Evolutionary conservation across 2,797 vertebrate genomes (phyloP), one percentile per base, ranked within the genome.

Genomic region (Cuniculus paca): DNA sequence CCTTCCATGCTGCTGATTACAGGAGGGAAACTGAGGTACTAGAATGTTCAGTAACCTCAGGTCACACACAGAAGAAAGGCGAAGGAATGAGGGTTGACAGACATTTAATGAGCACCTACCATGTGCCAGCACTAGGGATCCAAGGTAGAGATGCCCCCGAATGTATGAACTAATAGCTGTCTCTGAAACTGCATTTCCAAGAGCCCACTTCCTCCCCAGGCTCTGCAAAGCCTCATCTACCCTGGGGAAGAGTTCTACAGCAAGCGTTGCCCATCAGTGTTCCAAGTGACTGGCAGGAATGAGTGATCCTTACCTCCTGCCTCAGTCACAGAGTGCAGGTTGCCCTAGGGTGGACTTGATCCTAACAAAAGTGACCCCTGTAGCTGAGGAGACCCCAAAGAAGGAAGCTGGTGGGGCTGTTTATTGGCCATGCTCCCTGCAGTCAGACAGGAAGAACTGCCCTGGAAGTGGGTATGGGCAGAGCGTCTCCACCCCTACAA

Each of bases 381-480:
- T 0, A 5, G 82, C 65, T 39, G 39, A 83, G 45, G 65, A 4
- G 16, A 54, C 31, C 54, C 74, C 26, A 34, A 83, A 81, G 36
- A 50, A 56, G 45, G n/a, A 34, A 36, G 31, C 14, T 50, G 34
- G 63, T 1, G 0, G 0, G 3, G 31, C 54, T 19, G 0, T 61
- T 52, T 88, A 34, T 56, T 56, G 22, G 28, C 19, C 68, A 70
- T 14, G 0, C 5, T 17, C 22, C 34, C 56, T 48, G 28, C 39
- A 65, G 58, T 31, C 34, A 19, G 36, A 78, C 39, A 36, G 42
- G 52, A 72, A 86, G 31, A 24, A 48, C n/a, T 88, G 80, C 36
- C 58, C 24, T 14, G 4, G 39, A 22, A 10, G 24, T 22, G 8
- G 1, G 9, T 0, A 2, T 54, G 24, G 19, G 20, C 1, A 10